Evolutionary conservation across 1,140 invertebrate genomes (phyloP).

Genomic region (Berghia stephanieae): DNA sequence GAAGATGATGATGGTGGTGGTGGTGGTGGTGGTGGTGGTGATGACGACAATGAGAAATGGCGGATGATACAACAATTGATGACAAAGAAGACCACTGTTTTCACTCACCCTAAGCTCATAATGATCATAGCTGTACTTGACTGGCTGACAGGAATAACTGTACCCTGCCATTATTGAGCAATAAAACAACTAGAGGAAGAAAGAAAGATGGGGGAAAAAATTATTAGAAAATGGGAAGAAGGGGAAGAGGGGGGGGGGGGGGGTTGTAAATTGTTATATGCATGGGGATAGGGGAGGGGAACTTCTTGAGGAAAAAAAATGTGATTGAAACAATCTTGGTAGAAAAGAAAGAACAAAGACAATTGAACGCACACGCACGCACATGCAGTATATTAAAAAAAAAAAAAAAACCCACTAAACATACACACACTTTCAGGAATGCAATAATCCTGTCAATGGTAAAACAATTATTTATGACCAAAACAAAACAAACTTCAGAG

Average conservation of each 20-base stretch:
- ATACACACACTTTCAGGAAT: too few species aligned
- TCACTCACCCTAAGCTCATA: constrained; percentile 82
- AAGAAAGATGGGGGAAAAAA: constrained; percentile 78
- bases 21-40: background rate
- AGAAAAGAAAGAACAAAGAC: background rate
- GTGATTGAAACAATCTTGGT: background rate
- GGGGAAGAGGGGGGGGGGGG: background rate
- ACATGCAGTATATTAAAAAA: too few species aligned
- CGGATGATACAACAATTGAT: too few species aligned
- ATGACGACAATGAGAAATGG: too few species aligned
- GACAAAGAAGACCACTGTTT: background rate
- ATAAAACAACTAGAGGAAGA: constrained; percentile 75
- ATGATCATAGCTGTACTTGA: constrained; percentile 82
- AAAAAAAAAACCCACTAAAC: too few species aligned
- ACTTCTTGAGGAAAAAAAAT: constrained; percentile 4
- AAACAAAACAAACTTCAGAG: too few species aligned
- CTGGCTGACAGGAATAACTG: constrained; percentile 88
- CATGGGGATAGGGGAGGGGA: background rate
- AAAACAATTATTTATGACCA: too few species aligned
- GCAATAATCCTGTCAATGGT: too few species aligned
- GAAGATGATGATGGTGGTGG: background rate
- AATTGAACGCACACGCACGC: too few species aligned
- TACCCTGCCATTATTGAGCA: constrained; percentile 80
- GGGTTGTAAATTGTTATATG: background rate
- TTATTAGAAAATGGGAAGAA: background rate